Base-by-base conservation (phyloP, 2,113 vertebrate species). In the Gambusia holbrooki region DNA sequence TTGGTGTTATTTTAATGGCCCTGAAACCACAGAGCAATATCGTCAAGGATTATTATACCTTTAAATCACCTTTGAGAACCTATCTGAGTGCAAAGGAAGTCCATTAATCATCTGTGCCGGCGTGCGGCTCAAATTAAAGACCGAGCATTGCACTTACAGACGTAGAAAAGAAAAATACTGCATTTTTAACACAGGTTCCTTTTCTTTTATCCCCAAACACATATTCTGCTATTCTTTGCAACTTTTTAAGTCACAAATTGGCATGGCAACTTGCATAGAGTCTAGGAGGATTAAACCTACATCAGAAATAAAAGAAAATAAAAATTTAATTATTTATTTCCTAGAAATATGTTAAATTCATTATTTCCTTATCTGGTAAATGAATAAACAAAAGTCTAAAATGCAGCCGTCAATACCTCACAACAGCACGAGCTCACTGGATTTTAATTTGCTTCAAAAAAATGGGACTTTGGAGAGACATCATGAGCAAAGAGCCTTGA, bases 1-100 rank as follows among this genome's bases (percentile, higher is more conserved):
- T 85, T 85, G 76, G 86, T 92, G 87, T 87, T 91, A 87, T 93
- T 95, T 93, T 94, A 95, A 95, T 94, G 92, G 92, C 80, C 90
- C 89, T 85, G 89, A 94, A 93, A 92, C 88, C 92, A 89, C 90
- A 93, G 87, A 80, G 90, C 92, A 94, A 93, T 93, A 92, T 91
- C 62, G 88, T 88, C 91, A 91, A 89, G 88, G 90, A 94, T 94
- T 94, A 94, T 94, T 94, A 94, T 94, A 92, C 91, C 89, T 90
- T 91, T 94, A 94, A 94, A 95, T 95, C 93, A 94, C 93, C 91
- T 91, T 88, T 80, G 90, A 91, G 84, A 86, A 92, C 74, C 33
- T 62, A 89, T 89, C 70, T 32, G 62, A 82, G 82, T 88, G 88
- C 82, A 89, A 87, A 87, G 89, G 90, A 91, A 92, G 91, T 91